Base-by-base conservation (phyloP, 1,140 invertebrate species). In the Drosophila erecta region DNA sequence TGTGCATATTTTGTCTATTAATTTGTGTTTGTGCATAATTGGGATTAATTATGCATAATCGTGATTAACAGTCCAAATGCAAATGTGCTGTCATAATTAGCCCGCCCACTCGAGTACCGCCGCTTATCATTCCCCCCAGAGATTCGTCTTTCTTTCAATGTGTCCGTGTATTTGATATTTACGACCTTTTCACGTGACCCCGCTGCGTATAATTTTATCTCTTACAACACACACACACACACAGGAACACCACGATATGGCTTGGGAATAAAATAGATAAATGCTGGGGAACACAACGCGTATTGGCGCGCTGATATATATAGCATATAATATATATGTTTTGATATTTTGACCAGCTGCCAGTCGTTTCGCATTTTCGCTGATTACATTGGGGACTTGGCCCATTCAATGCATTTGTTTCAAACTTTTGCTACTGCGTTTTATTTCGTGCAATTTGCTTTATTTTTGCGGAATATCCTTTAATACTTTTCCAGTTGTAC, bases 21-120 rank as follows among this genome's bases (percentile, higher is more conserved):
- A 86, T 86, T 87, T 87, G 83, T 69, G 79, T 83, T 83, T 87
- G 72, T 79, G 83, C 83, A 86, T 86, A 86, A 86, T 87, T 81
- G 70, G 62, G 70, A 83, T 87, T 86, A 86, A 86, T 86, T 86
- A 86, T 85, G 83, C 83, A 87, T 86, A 87, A 87, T 83, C 79
- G 76, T 86, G 84, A 87, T 86, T 86, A 86, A 86, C 79, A 83
- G 83, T 54, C 72, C 62, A 70, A 78, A 85, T 85, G 81, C 78
- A 85, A 87, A 87, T 87, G 61, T 49, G 49, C 53, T 77, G 61
- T 69, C 55, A 79, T 56, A 62, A 79, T 74, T 83, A 75, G 59
- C 51, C 69, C 38, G 22, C 40, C 65, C 65, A 67, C 8, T 8
- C 40, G 37, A n/a, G 37, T n/a, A 8, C 15, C 40, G 7, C 15